Conservation (phyloP, 2,113 vertebrate genomes). For the Erpornis zantholeuca region DNA sequence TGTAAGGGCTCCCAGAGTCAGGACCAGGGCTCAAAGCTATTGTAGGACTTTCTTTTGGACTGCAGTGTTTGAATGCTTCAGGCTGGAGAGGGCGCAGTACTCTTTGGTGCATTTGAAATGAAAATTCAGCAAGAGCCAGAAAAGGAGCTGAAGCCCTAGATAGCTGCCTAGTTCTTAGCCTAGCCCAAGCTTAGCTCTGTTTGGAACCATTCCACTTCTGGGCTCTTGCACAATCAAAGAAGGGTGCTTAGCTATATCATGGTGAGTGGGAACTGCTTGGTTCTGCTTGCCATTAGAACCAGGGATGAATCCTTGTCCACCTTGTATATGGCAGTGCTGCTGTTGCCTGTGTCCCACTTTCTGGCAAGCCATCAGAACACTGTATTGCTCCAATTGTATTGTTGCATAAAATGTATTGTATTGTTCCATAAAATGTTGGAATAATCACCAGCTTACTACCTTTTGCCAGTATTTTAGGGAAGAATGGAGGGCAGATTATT, state of each 20-base stretch:
- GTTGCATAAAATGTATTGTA: neutral
- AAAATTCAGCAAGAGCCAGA: neutral
- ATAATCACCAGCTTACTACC: neutral
- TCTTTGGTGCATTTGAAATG: neutral
- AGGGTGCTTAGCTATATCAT: neutral
- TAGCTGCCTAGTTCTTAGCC: neutral
- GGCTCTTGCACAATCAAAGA: neutral
- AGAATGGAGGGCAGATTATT: neutral
- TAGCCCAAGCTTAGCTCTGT: neutral
- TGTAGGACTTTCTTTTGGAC: neutral
- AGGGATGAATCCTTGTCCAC: neutral
- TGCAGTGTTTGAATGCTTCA: neutral
- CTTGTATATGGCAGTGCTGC: neutral
- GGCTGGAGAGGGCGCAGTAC: neutral
- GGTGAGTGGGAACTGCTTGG: neutral
- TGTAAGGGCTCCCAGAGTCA: neutral
- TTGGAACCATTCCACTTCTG: neutral
- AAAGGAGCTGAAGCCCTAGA: neutral
- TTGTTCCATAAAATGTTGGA: neutral
- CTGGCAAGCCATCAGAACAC: neutral
- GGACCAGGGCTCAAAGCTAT: neutral
- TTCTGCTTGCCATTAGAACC: neutral
- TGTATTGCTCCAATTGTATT: neutral
- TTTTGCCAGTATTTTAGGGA: neutral
- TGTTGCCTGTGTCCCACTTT: neutral